Percentiles rank a stretch among this genome's conserved stretches.
These are phyloP conservation scores for Schizotus pectinicornis DNA, from an alignment of 2,888 invertebrate genomes.

Conservation along the genomic window DNA sequence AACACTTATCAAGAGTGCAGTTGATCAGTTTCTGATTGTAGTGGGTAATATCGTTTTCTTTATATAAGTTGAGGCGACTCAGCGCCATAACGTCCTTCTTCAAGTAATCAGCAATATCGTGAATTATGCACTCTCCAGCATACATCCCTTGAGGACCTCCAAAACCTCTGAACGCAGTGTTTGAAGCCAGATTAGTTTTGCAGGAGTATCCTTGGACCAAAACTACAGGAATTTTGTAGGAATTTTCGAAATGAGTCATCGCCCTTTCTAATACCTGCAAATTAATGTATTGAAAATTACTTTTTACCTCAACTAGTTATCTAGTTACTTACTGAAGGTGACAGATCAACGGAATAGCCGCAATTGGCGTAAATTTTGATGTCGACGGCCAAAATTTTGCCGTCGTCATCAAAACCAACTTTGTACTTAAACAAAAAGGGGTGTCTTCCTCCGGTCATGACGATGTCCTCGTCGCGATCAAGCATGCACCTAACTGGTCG, in stretches of 20 bases:
- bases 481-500: conserved; percentile 81
- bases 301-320: neutral
- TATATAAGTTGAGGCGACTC: conserved; percentile 77
- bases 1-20: conserved; percentile 77
- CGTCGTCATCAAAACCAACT: conserved; percentile 77
- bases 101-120: conserved; percentile 76
- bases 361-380: conserved; percentile 81
- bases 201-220: conserved; percentile 77
- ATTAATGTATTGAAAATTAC: conserved; percentile 23
- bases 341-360: conserved; percentile 84
- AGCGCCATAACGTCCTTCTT: conserved; percentile 70
- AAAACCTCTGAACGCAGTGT: conserved; percentile 93
- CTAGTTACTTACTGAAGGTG: conserved; percentile 68
- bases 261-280: conserved; percentile 81
- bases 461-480: conserved; percentile 95
- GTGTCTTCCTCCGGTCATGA: conserved; percentile 86
- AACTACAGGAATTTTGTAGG: conserved; percentile 79
- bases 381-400: conserved; percentile 75
- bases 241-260: conserved; percentile 83
- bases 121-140: conserved; percentile 77
- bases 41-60: conserved; percentile 78
- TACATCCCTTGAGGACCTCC: conserved; percentile 93
- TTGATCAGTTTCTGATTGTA: conserved; percentile 76
- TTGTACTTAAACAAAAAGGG: conserved; percentile 88
- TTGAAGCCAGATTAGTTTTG: conserved; percentile 88